Evolutionary conservation across 2,797 vertebrate species (phyloP).

Genomic region (Pseudomugil tenellus): DNA sequence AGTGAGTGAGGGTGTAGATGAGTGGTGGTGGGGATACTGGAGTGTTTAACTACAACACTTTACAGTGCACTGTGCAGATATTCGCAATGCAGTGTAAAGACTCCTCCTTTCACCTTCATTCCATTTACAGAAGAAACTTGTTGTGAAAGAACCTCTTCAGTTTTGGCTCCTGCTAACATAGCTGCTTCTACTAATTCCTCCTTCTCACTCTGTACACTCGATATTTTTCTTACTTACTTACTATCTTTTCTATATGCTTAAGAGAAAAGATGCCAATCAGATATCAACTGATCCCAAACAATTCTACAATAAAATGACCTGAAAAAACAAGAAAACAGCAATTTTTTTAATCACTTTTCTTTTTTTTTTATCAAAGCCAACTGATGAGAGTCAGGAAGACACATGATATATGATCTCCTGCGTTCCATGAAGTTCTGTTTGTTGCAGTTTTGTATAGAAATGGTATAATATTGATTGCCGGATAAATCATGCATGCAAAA

Average conservation of each 20-base stretch:
- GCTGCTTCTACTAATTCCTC: constrained; percentile 23
- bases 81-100: constrained; percentile 25
- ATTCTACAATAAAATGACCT: constrained; percentile 21
- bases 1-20: neutral
- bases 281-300: constrained; percentile 28
- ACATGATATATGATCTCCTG: too few relatives aligned
- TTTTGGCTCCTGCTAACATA: neutral
- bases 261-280: neutral
- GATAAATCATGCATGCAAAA: constrained; percentile 17
- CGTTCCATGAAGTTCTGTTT: too few relatives aligned
- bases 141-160: constrained; percentile 30
- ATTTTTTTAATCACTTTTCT: too few relatives aligned
- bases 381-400: too few relatives aligned
- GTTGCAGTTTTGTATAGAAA: too few relatives aligned
- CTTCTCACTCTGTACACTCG: constrained; percentile 22
- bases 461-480: too few relatives aligned
- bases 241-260: neutral
- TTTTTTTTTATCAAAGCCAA: neutral
- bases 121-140: constrained; percentile 49
- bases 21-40: constrained; percentile 24
- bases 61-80: constrained; percentile 24
- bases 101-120: constrained; percentile 32
- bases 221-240: constrained; percentile 16
- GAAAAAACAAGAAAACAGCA: neutral
- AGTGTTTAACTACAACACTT: constrained; percentile 33